Evolutionary conservation across 92 coral and sea anemone genomes (phyloP).

Genomic region (Umimayanthus chanpuru): DNA sequence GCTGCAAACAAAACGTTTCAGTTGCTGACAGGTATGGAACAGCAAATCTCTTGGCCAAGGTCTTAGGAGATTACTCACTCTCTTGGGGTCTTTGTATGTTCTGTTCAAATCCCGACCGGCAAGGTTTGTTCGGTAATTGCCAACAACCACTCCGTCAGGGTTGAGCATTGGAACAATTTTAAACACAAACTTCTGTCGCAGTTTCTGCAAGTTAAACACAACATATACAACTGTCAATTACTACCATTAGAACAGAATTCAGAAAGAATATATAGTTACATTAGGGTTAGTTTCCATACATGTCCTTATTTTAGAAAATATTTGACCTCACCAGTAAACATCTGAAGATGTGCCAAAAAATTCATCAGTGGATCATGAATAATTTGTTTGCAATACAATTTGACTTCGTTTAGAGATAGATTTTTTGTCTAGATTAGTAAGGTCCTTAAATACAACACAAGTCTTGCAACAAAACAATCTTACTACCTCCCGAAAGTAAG

Average conservation of each 20-base stretch:
- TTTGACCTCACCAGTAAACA: no score
- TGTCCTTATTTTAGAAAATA: no score
- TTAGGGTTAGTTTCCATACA: neutral
- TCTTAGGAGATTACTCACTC: slow-evolving; percentile 50
- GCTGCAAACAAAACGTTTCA: no score
- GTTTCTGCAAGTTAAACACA: slow-evolving; percentile 60
- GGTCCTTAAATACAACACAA: no score
- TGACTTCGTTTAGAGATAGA: no score
- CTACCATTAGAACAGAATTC: neutral
- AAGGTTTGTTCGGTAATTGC: slow-evolving; percentile 96
- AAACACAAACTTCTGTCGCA: slow-evolving; percentile 92
- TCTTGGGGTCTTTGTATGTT: slow-evolving; percentile 90
- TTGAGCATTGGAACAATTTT: slow-evolving; percentile 96
- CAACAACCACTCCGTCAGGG: slow-evolving; percentile 97
- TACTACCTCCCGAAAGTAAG: no score
- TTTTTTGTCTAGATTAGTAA: no score
- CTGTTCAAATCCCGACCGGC: slow-evolving; percentile 95
- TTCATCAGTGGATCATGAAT: no score
- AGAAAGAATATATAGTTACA: neutral
- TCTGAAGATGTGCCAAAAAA: no score
- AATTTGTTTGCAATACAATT: no score
- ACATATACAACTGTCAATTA: neutral
- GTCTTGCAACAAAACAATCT: no score
- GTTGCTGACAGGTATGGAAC: no score
- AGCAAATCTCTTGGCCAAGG: neutral